Base-by-base conservation (phyloP, 2,113 vertebrate species). In the Asarcornis scutulata region DNA sequence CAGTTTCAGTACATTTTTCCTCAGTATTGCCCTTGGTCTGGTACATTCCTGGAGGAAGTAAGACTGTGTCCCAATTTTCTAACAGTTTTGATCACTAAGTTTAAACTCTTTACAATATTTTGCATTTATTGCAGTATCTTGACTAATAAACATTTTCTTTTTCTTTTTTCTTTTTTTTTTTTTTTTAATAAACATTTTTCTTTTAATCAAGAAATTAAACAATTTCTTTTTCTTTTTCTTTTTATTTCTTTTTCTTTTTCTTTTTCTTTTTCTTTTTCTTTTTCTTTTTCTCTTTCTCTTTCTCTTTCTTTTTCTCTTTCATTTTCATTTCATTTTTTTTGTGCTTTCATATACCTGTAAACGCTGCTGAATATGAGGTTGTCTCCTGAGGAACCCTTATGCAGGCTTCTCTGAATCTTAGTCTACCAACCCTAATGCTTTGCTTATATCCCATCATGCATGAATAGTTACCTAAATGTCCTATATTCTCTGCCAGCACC, bases 401-500 rank as follows among this genome's bases (percentile, higher is more conserved):
- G 18, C n/a, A 78, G 21, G 5, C 27, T 46, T 81, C 46, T 81
- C 52, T 63, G 86, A 86, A 63, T 80, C 23, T 82, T 16, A 21
- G 22, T 29, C 27, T 64, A 31, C 26, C 22, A 55, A 22, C 7
- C 6, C 6, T 16, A 62, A 55, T 9, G 7, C 6, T 79, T n/a
- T 82, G 7, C 74, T 80, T 84, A 52, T 46, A 67, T 55, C 3
- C 3, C 0, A 0, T 8, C 6, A 7, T 64, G 7, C 17, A 52
- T 27, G 15, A 60, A 23, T 50, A 25, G 44, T 16, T 16, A 63
- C 16, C 27, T 11, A 86, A 78, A 46, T 18, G 56, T 13, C 5
- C 48, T 94, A 86, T 72, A 59, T 7, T 48, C 18, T 73, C 31
- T 71, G 23, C 53, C 56, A 38, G 13, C 20, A 72, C 71, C 73